Evolutionary conservation across 2,113 vertebrate genomes (phyloP).

Genomic region (Nanger granti): DNA sequence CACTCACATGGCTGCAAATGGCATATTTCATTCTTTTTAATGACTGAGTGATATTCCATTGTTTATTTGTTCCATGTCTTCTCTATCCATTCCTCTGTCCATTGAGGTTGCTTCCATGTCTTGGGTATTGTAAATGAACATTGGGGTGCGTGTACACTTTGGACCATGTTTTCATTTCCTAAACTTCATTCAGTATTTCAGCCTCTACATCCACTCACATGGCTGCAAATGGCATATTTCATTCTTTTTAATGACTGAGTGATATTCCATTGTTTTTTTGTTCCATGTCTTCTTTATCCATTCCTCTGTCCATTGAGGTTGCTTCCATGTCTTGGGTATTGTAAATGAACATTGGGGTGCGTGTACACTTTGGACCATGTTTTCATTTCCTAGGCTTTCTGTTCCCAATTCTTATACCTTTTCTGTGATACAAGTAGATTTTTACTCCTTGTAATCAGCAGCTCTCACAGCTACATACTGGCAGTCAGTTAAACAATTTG

Average conservation of each 20-base stretch:
- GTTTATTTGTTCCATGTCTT: neutral
- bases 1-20: neutral
- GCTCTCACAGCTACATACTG: neutral
- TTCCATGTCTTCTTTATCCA: neutral
- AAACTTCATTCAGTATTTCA: neutral
- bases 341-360: neutral
- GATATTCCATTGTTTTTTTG: neutral
- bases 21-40: neutral
- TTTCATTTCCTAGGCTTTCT: neutral
- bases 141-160: neutral
- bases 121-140: neutral
- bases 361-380: neutral
- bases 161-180: neutral
- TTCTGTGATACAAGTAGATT: neutral
- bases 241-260: neutral
- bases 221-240: neutral
- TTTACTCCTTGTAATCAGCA: neutral
- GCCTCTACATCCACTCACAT: neutral
- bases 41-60: neutral
- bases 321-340: neutral
- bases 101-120: neutral
- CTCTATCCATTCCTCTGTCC: neutral
- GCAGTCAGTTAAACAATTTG: neutral
- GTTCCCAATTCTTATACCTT: neutral
- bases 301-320: neutral